A percentile compares a stretch with the other conserved stretches of the same genome.
These are phyloP conservation scores for Amiota communis DNA, from an alignment of 2,888 invertebrate genomes.

Conservation along the genomic window DNA sequence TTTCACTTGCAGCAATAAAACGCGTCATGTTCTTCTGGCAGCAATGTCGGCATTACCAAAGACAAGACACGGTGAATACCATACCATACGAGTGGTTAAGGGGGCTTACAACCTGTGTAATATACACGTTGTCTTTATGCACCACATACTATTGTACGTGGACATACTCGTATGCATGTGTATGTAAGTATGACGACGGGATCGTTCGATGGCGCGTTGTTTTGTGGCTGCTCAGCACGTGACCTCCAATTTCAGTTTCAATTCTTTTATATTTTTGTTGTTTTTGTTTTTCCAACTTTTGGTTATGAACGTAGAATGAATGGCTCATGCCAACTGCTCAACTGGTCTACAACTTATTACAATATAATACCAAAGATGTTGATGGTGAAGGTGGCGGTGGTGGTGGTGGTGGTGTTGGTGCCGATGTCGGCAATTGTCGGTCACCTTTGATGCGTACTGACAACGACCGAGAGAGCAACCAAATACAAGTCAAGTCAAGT, in stretches of 20 bases:
- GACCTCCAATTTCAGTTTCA: constrained; percentile 26
- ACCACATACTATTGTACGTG: too few relatives aligned
- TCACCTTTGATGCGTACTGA: constrained; percentile 14
- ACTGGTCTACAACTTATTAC: too few relatives aligned
- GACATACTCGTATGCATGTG: too few relatives aligned
- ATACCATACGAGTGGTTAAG: neutral
- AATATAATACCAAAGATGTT: too few relatives aligned
- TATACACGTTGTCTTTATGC: constrained; percentile 3
- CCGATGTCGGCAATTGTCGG: neutral
- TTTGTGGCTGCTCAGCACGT: constrained; percentile 24
- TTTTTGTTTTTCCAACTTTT: too few relatives aligned
- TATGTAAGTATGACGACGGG: neutral
- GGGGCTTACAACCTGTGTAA: neutral
- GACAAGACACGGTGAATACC: neutral
- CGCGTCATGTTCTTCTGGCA: neutral
- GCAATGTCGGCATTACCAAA: constrained; percentile 19
- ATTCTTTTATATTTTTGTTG: neutral
- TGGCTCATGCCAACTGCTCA: neutral
- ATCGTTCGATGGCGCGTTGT: neutral
- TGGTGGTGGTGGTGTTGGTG: neutral
- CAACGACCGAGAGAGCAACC: neutral
- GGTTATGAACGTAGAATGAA: neutral
- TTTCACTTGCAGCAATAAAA: constrained; percentile 52
- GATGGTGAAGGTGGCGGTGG: too few relatives aligned
- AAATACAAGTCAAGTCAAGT: too few relatives aligned